These are phyloP conservation scores for Ooceraea biroi DNA, from an alignment of 1,140 invertebrate genomes.

Conservation along the genomic window DNA sequence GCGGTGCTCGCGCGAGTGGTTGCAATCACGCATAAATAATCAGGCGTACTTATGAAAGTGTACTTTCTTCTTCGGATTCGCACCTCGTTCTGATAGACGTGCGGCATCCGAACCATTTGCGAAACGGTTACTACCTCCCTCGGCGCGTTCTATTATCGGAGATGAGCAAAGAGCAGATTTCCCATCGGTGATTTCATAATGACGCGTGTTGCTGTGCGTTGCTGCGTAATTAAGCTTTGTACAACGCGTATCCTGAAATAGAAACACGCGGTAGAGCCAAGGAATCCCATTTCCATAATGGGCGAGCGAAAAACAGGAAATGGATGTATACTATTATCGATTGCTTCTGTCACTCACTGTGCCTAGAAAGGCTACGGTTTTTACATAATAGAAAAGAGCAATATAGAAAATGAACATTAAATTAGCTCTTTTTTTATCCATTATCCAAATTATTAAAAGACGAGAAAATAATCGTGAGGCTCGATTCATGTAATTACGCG, in stretches of 20 bases:
- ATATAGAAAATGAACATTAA: no score
- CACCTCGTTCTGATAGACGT: slow-evolving; percentile 17
- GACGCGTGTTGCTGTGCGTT: not conserved
- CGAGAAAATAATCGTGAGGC: not conserved
- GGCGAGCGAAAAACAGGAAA: slow-evolving; percentile 15
- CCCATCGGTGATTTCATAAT: slow-evolving; percentile 26
- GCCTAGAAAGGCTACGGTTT: no score
- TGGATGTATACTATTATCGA: no score
- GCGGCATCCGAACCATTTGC: slow-evolving; percentile 14
- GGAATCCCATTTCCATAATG: slow-evolving; percentile 26
- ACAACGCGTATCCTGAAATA: not conserved
- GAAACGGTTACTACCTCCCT: slow-evolving; percentile 39
- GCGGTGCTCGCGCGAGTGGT: slow-evolving; percentile 8
- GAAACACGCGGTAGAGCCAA: not conserved
- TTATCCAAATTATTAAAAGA: no score
- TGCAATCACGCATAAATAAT: slow-evolving; percentile 70
- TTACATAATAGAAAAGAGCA: no score
- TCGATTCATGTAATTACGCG: not conserved
- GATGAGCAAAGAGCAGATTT: slow-evolving; percentile 23
- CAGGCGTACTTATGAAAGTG: slow-evolving; percentile 60
- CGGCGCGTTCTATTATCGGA: slow-evolving; percentile 55
- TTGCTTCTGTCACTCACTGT: no score
- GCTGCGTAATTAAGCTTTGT: slow-evolving; percentile 27
- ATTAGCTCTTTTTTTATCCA: no score
- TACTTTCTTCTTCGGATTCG: slow-evolving; percentile 69